Conservation (phyloP, 2,888 invertebrate genomes). For the Achlya flavicornis region DNA sequence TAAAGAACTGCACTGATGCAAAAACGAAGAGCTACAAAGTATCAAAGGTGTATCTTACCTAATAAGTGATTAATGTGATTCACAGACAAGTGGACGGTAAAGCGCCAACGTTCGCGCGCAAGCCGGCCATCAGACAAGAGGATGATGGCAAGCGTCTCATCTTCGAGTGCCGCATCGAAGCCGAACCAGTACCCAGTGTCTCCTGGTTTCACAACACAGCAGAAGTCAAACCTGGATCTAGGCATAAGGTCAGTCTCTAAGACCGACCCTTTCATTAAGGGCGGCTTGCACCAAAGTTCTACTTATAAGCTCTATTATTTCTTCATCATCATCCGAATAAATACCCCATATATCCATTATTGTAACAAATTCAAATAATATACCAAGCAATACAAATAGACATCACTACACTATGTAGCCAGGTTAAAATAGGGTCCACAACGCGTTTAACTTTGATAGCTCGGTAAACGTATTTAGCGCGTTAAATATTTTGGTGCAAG, state of each 20-base stretch:
- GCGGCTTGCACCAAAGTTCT: no score
- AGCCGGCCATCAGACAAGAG: slow-evolving; percentile 98
- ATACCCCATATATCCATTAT: no score
- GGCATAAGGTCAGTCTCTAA: slow-evolving; percentile 90
- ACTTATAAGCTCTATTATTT: no score
- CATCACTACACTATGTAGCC: no score
- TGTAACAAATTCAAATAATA: no score
- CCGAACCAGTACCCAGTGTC: slow-evolving; percentile 95
- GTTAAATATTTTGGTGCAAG: no score
- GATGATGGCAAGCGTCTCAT: slow-evolving; percentile 97
- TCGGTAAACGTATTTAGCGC: no score
- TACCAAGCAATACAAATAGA: no score
- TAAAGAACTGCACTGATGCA: no score
- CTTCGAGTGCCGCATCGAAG: slow-evolving; percentile 97
- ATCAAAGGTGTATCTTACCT: background rate
- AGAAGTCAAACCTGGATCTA: slow-evolving; percentile 90
- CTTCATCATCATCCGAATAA: no score
- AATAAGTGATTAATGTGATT: slow-evolving; percentile 32
- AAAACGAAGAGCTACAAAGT: background rate
- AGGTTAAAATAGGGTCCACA: no score
- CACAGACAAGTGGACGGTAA: slow-evolving; percentile 97
- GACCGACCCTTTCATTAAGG: background rate
- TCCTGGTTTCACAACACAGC: slow-evolving; percentile 95
- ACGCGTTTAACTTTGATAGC: no score
- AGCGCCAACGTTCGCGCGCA: slow-evolving; percentile 98